Evolutionary conservation across 2,113 vertebrate species (phyloP).

Genomic region (Lepus timidus): DNA sequence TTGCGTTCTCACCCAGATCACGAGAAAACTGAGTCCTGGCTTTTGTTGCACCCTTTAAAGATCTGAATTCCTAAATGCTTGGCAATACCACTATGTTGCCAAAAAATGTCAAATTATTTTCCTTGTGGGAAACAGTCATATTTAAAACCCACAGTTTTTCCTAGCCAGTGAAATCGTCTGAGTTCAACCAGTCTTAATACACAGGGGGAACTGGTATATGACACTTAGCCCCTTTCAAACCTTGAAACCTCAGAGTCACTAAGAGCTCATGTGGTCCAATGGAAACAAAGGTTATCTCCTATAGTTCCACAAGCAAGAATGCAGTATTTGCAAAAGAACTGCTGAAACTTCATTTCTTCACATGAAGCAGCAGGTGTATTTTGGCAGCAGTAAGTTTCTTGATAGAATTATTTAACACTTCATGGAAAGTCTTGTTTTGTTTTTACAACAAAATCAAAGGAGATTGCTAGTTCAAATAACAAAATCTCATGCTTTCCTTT

Average conservation of each 20-base stretch:
- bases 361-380: not conserved
- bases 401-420: not conserved
- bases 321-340: not conserved
- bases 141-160: not conserved
- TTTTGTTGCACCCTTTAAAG: not conserved
- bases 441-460: not conserved
- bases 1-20: not conserved
- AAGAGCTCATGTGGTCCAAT: not conserved
- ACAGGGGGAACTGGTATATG: not conserved
- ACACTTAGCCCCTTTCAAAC: not conserved
- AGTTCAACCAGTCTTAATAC: not conserved
- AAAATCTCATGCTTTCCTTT: not conserved
- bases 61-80: not conserved
- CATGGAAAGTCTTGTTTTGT: not conserved
- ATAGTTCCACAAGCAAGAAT: not conserved
- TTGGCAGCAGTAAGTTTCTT: slow-evolving; percentile 1
- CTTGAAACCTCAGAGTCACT: not conserved
- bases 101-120: not conserved
- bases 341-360: not conserved
- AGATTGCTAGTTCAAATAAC: not conserved
- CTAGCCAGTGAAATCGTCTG: not conserved
- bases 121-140: not conserved
- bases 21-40: not conserved
- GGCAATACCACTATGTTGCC: not conserved
- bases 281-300: not conserved